Conservation (phyloP, 2,888 invertebrate species). For the Clivina fossor region DNA sequence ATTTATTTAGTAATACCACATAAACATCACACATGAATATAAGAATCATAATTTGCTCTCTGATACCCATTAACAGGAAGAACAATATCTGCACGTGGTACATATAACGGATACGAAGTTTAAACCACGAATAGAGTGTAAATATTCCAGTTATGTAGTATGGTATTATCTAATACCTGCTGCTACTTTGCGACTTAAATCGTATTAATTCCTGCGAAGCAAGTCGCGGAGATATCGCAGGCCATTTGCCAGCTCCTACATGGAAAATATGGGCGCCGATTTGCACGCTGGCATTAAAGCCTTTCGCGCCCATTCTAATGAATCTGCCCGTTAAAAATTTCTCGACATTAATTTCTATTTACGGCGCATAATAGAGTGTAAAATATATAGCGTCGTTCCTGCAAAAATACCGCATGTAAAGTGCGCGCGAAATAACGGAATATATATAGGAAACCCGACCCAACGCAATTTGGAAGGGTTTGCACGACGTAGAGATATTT, state of each 20-base stretch:
- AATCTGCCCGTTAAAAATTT: conserved; percentile 25
- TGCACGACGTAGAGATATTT: conserved; percentile 18
- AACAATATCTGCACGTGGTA: too few relatives aligned
- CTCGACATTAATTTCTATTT: conserved; percentile 29
- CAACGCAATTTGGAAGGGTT: conserved; percentile 22
- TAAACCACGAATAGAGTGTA: too few relatives aligned
- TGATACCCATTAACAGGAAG: too few relatives aligned
- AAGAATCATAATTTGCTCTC: too few relatives aligned
- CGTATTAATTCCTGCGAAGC: conserved; percentile 21
- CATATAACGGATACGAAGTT: too few relatives aligned
- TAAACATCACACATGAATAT: too few relatives aligned
- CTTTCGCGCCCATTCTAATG: conserved; percentile 11
- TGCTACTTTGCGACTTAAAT: conserved; percentile 14
- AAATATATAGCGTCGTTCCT: conserved; percentile 26
- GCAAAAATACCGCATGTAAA: conserved; percentile 18
- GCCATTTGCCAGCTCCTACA: conserved; percentile 18
- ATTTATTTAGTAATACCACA: too few relatives aligned
- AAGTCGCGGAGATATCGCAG: conserved; percentile 13
- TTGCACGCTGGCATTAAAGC: conserved; percentile 14
- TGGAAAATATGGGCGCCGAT: conserved; percentile 23
- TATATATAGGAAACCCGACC: too few relatives aligned
- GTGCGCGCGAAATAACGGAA: too few relatives aligned
- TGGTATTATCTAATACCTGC: conserved; percentile 10
- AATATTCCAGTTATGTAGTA: conserved; percentile 1
- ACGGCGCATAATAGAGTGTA: conserved; percentile 20